Evolutionary conservation across 1,140 invertebrate species (phyloP), one percentile per base, ranked within the genome.

Genomic region (Diorhabda elongata): DNA sequence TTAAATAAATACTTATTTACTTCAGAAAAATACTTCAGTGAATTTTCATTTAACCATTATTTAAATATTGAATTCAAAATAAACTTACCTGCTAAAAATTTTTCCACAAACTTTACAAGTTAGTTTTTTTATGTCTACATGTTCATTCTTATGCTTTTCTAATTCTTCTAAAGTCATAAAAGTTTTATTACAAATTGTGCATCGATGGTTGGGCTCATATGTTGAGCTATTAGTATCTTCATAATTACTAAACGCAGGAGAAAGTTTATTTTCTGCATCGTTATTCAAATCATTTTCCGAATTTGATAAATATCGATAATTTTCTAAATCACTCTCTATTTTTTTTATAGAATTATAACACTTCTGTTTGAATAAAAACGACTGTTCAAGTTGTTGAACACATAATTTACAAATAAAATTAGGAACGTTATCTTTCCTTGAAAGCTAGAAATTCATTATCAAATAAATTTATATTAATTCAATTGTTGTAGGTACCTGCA

Each of bases 151-250:
- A 65, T 78, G 78, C 47, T 73, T 69, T 5, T 69, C 58, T 42
- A 77, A 62, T 60, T 73, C 73, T 6, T 74, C 71, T 70, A 77
- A 75, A 45, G 74, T 73, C 56, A 70, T 73, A 58, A 75, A 78
- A 52, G 57, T 64, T 71, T 77, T 77, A 6, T 42, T 60, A 66
- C 78, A 79, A 8, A 73, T 64, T 26, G 72, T 67, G 64, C 76
- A 79, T 41, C 66, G 70, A 62, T 75, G 73, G 61, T 65, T 45
- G 42, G 42, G 11, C 9, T 4, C n/a, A 64, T 73, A 71, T 58
- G 9, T 70, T 67, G 67, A 67, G 42, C 11, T 44, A 44, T 42
- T 65, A 70, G 58, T 8, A 44, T 42, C 57, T 64, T 63, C 26
- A 67, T 69, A 26, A 67, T 63, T 60, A 43, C 42, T 42, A n/a